Evolutionary conservation across 2,113 vertebrate species (phyloP), one percentile per base, ranked within the genome.

Genomic region (Seriola dumerili): DNA sequence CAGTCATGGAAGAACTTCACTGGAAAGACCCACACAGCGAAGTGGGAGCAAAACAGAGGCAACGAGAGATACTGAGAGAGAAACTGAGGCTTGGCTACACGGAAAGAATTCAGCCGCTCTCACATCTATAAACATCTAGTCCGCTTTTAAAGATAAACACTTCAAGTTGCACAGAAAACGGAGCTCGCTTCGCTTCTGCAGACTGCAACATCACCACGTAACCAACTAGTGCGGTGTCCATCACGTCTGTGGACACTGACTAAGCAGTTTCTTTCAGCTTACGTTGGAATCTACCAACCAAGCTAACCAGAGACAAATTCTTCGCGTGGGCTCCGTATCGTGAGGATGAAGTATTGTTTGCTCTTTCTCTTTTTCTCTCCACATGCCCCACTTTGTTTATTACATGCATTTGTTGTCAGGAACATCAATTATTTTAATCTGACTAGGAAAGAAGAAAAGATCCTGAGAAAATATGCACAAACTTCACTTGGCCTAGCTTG

Each of bases 81-180:
- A 59, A 12, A 44, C 34, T 4, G 5, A 58, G 55, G 34, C 62
- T 32, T 34, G 23, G 57, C 82, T 52, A 7, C 52, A 17, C 75
- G 80, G 84, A 89, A 78, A 80, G 81, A 88, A 69, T 81, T 81
- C 29, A 10, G 54, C 38, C 76, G 55, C 63, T 76, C 61, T 91
- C 75, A 36, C 48, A 70, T 82, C 83, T 76, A 61, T 91, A 90
- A 94, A 93, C 80, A 88, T 75, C 73, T 23, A 55, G 65, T 71
- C 25, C 59, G 38, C 61, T 71, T 71, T 78, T 44, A 54, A 72
- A 84, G 52, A 86, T 88, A 91, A 94, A 94, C 87, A 89, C 78
- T 88, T 88, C 29, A 63, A 34, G 74, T 82, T 70, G 59, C 57
- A 68, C 64, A 82, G 67, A 83, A 29, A 80, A 85, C 78, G 69